These are phyloP conservation scores for Ambastaia sidthimunki DNA, from an alignment of 2,797 vertebrate species.

Conservation along the genomic window DNA sequence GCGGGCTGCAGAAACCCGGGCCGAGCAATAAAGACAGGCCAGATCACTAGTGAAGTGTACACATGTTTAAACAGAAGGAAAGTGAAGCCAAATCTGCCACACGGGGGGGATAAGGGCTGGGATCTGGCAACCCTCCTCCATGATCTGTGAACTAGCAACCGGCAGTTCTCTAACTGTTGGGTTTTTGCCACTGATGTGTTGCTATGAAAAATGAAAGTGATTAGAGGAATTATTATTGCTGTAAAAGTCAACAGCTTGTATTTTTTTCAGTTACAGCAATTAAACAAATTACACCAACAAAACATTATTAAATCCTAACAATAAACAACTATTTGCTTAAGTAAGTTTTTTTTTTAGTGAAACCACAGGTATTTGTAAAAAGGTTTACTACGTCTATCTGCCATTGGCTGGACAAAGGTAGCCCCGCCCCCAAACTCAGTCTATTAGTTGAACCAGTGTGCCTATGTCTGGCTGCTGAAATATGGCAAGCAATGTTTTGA, in stretches of 20 bases:
- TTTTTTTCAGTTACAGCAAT: no score
- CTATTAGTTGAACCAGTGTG: neutral
- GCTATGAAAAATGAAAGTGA: neutral
- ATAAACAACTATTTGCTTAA: no score
- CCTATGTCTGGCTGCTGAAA: neutral
- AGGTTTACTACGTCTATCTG: neutral
- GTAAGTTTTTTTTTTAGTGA: no score
- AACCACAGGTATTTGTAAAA: neutral
- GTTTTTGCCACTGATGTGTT: neutral
- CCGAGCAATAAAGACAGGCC: constrained; percentile 66
- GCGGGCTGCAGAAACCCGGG: constrained; percentile 72
- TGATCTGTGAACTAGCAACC: constrained; percentile 47
- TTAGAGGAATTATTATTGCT: neutral
- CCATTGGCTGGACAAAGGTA: neutral
- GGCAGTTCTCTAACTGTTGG: constrained; percentile 9
- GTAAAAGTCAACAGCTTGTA: neutral
- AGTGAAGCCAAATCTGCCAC: constrained; percentile 31
- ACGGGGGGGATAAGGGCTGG: constrained; percentile 24
- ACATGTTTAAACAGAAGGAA: constrained; percentile 37
- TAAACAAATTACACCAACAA: neutral
- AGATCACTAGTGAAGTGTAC: constrained; percentile 57
- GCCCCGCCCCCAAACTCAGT: neutral
- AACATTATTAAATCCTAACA: neutral
- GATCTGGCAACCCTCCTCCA: constrained; percentile 43
- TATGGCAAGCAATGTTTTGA: neutral